Percentiles rank a stretch among this genome's conserved stretches.
Conservation (phyloP, 2,113 vertebrate genomes). For the Gopherus evgoodei region DNA sequence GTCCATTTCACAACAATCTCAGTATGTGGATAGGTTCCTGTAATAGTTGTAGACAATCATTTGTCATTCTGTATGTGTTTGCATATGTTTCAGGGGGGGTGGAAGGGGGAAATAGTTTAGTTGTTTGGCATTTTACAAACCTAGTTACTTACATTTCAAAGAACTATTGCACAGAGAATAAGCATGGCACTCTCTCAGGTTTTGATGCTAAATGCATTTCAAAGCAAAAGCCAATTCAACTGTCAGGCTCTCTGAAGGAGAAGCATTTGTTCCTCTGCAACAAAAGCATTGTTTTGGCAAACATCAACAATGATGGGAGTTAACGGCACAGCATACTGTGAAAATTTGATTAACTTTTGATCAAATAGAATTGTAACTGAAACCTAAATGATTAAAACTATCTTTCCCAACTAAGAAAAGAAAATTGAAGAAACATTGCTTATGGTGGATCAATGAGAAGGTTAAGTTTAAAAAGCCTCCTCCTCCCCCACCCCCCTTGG, state of each 20-base stretch:
- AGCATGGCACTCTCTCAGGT: not conserved
- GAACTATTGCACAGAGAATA: not conserved
- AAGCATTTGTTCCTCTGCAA: not conserved
- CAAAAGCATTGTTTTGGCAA: not conserved
- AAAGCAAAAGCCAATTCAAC: not conserved
- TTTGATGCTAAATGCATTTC: not conserved
- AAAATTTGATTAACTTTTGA: not conserved
- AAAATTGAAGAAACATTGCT: not conserved
- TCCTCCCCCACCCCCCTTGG: not conserved
- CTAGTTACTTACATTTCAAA: not conserved
- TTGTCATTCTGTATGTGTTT: not conserved
- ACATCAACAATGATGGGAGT: not conserved
- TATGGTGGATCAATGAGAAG: not conserved
- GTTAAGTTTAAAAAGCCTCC: not conserved
- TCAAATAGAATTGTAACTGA: not conserved
- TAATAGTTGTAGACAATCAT: not conserved
- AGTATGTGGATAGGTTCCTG: not conserved
- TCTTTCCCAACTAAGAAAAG: not conserved
- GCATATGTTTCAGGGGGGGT: too few species aligned
- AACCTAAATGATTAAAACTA: not conserved
- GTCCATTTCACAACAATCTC: not conserved
- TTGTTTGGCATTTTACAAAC: conserved; percentile 1
- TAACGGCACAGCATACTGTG: not conserved
- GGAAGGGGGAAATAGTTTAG: not conserved
- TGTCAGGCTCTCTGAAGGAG: not conserved